phyloP scores from a whole-genome alignment of 1,140 invertebrate genomes.

The Macrobrachium rosenbergii region DNA sequence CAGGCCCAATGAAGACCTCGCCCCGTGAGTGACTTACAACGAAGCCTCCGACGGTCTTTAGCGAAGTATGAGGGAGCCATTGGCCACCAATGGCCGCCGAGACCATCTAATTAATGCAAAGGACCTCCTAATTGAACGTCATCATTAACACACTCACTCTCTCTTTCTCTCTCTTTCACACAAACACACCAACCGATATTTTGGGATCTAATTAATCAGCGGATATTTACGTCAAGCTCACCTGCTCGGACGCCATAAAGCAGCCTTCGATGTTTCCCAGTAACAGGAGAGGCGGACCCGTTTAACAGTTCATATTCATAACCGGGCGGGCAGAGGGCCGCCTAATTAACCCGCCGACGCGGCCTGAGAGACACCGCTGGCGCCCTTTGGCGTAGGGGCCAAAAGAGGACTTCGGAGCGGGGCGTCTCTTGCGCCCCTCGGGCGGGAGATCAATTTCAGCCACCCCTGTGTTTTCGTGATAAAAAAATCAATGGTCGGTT shows the following conservation, averaged over 20 bases:
- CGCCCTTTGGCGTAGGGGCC: not conserved
- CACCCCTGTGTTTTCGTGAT: conserved; percentile 51
- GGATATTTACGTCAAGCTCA: conserved; percentile 53
- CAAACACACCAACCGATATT: too few relatives aligned
- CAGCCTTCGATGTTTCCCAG: conserved; percentile 48
- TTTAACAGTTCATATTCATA: conserved; percentile 57
- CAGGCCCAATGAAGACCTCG: too few relatives aligned
- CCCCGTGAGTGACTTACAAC: too few relatives aligned
- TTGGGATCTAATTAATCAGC: conserved; percentile 38
- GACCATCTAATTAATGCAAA: too few relatives aligned
- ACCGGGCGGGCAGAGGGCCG: conserved; percentile 24
- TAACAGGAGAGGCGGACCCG: conserved; percentile 59
- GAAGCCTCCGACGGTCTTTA: too few relatives aligned
- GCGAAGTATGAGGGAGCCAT: too few relatives aligned
- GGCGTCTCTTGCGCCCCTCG: conserved; percentile 9
- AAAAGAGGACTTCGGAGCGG: not conserved
- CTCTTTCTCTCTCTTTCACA: too few relatives aligned
- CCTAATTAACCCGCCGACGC: conserved; percentile 23
- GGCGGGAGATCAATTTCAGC: conserved; percentile 41
- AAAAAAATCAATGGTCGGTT: conserved; percentile 63
- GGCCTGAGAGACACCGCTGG: not conserved
- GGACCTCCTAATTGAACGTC: too few relatives aligned
- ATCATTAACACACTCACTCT: too few relatives aligned
- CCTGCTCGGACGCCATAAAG: conserved; percentile 39
- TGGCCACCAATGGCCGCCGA: too few relatives aligned